A percentile compares a stretch with the other conserved stretches of the same genome.
Conservation (phyloP, 2,888 invertebrate genomes). For the Epinotia brunnichana region DNA sequence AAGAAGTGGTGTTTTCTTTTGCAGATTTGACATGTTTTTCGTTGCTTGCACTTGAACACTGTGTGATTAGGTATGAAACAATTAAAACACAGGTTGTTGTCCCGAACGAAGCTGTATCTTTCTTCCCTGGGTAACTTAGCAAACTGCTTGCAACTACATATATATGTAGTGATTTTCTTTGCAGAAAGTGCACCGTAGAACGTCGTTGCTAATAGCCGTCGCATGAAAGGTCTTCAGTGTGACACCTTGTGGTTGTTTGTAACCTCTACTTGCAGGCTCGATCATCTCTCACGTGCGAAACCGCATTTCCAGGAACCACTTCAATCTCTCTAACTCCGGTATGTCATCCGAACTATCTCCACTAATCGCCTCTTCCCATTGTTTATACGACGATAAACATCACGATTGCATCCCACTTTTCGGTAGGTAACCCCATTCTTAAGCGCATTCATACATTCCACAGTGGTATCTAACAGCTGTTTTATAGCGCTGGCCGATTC, state of each 20-base stretch:
- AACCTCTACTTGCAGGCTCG: slow-evolving; percentile 9
- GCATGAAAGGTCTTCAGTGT: slow-evolving; percentile 15
- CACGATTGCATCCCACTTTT: slow-evolving; percentile 12
- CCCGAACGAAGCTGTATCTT: slow-evolving; percentile 10
- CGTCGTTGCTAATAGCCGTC: not conserved
- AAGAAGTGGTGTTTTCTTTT: slow-evolving; percentile 15
- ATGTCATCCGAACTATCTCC: not conserved
- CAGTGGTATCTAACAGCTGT: slow-evolving; percentile 10
- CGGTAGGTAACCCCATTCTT: slow-evolving; percentile 13
- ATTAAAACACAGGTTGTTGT: slow-evolving; percentile 16
- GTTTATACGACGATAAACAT: not conserved
- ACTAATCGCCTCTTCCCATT: slow-evolving; percentile 20
- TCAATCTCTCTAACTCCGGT: slow-evolving; percentile 5
- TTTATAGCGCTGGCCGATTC: slow-evolving; percentile 4
- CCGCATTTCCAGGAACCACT: slow-evolving; percentile 10
- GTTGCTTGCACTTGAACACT: slow-evolving; percentile 12
- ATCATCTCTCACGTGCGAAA: slow-evolving; percentile 22
- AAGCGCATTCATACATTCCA: slow-evolving; percentile 15
- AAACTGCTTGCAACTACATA: slow-evolving; percentile 18
- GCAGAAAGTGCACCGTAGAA: slow-evolving; percentile 4
- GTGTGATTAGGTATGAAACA: slow-evolving; percentile 20
- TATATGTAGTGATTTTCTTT: slow-evolving; percentile 14
- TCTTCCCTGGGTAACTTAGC: slow-evolving; percentile 1
- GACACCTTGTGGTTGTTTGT: slow-evolving; percentile 3
- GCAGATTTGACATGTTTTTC: slow-evolving; percentile 4